Conservation (phyloP, 2,797 vertebrate genomes). For the Chelidonichthys spinosus region DNA sequence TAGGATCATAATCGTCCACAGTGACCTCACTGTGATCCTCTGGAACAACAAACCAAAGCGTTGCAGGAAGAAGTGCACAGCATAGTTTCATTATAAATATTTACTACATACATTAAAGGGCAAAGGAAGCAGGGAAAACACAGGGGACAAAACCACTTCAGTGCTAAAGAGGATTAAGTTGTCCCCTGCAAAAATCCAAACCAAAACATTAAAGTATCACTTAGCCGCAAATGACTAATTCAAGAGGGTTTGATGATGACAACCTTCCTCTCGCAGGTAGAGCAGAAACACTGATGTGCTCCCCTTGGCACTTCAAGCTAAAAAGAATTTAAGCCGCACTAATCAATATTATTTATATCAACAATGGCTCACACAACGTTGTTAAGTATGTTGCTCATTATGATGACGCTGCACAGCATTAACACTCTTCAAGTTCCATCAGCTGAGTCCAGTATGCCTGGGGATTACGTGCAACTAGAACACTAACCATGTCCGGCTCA, state of each 20-base stretch:
- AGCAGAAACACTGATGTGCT: neutral
- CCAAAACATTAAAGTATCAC: constrained; percentile 32
- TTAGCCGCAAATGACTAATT: constrained; percentile 2
- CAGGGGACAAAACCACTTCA: constrained; percentile 26
- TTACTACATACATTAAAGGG: constrained; percentile 32
- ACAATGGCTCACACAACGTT: constrained; percentile 1
- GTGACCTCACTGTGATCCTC: constrained; percentile 22
- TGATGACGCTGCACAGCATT: neutral
- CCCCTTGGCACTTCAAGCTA: neutral
- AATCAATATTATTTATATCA: constrained; percentile 13
- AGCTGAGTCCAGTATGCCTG: neutral
- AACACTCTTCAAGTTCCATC: constrained; percentile 20
- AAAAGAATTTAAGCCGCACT: constrained; percentile 12
- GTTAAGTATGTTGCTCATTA: neutral
- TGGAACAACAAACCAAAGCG: constrained; percentile 18
- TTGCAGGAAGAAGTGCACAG: neutral
- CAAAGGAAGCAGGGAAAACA: constrained; percentile 27
- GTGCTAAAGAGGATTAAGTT: constrained; percentile 56
- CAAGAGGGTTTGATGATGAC: constrained; percentile 13
- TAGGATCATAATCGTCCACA: constrained; percentile 11
- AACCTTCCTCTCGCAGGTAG: neutral
- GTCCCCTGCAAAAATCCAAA: constrained; percentile 37
- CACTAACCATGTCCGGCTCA: neutral
- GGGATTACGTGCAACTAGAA: neutral
- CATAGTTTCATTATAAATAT: constrained; percentile 5